phyloP scores from a whole-genome alignment of 2,797 vertebrate species.

The Pseudochaenichthys georgianus region DNA sequence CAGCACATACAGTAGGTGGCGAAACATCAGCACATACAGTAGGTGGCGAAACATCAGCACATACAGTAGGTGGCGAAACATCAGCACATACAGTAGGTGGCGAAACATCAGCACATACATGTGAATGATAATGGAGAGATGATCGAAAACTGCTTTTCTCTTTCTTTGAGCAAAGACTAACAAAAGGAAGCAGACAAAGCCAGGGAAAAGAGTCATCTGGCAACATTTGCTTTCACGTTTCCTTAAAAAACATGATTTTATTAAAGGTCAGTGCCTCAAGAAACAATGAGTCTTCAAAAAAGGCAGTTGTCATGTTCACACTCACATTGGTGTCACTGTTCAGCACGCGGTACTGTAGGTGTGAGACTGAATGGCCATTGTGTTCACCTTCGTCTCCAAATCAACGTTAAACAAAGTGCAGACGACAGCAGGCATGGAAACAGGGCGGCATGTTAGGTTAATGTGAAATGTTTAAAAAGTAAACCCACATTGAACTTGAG shows the following conservation, averaged over 20 bases:
- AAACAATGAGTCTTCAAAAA: background rate
- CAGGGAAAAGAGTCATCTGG: conserved; percentile 18
- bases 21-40: too few species aligned
- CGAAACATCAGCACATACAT: background rate
- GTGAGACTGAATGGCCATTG: background rate
- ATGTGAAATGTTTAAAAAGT: background rate
- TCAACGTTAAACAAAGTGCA: too few species aligned
- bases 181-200: background rate
- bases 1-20: too few species aligned
- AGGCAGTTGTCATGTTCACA: background rate
- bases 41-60: too few species aligned
- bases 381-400: background rate
- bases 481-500: background rate
- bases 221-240: conserved; percentile 12
- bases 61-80: background rate
- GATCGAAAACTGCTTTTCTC: conserved; percentile 25
- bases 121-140: conserved; percentile 25
- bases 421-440: too few species aligned
- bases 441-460: too few species aligned
- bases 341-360: conserved; percentile 2
- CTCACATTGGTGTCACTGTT: conserved; percentile 26
- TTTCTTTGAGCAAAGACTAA: conserved; percentile 22
- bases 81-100: background rate
- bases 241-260: background rate
- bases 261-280: background rate